These are phyloP conservation scores for Amblyteles armatorius DNA, from an alignment of 2,888 invertebrate species.

Conservation along the genomic window DNA sequence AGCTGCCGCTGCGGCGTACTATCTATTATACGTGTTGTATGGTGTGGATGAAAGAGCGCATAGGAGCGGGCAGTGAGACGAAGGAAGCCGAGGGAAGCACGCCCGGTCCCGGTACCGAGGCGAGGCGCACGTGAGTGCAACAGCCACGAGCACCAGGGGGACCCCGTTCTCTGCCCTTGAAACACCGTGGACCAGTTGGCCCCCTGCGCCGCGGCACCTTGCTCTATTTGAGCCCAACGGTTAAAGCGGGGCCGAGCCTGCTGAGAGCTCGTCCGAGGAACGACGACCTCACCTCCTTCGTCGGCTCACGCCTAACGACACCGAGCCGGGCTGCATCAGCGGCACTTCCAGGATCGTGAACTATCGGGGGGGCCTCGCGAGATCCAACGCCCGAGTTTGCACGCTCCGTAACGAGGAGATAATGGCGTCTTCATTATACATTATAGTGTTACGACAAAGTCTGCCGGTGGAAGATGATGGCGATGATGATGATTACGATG, in stretches of 20 bases:
- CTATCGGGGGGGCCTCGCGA: neutral
- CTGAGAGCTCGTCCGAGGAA: constrained; percentile 27
- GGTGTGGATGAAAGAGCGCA: constrained; percentile 2
- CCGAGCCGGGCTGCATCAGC: constrained; percentile 8
- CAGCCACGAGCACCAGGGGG: constrained; percentile 39
- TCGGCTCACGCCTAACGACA: constrained; percentile 30
- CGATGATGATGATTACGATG: constrained; percentile 20
- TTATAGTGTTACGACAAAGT: constrained; percentile 49
- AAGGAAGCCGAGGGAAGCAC: constrained; percentile 26
- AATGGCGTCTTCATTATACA: constrained; percentile 61
- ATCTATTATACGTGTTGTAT: constrained; percentile 8
- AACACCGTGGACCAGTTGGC: constrained; percentile 43
- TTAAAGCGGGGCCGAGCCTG: constrained; percentile 29
- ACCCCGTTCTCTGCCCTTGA: constrained; percentile 65
- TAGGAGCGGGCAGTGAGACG: constrained; percentile 2
- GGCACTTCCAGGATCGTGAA: constrained; percentile 40
- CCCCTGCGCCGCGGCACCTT: constrained; percentile 31
- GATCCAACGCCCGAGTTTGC: constrained; percentile 40
- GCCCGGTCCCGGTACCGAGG: constrained; percentile 26
- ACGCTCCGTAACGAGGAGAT: constrained; percentile 60
- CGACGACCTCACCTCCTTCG: constrained; percentile 49
- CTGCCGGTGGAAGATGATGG: neutral
- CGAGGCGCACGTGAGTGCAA: constrained; percentile 56
- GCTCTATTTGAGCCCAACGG: constrained; percentile 54
- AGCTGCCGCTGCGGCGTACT: constrained; percentile 19